Evolutionary conservation across 2,113 vertebrate genomes (phyloP).

Genomic region (Macrotus californicus): DNA sequence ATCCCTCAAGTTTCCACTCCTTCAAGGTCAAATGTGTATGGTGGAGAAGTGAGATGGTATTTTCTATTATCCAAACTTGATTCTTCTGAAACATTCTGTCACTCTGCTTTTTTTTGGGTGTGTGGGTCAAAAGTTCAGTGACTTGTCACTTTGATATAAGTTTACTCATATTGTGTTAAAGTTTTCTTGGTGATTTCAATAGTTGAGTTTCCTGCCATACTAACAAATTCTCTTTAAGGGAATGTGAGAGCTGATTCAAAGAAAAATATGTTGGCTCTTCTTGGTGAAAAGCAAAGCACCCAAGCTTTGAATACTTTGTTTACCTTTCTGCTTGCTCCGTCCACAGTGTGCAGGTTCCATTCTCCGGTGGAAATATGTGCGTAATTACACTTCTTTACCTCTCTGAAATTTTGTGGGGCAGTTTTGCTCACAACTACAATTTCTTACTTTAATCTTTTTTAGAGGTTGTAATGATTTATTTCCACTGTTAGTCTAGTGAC

Average conservation of each 20-base stretch:
- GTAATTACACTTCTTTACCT: background rate
- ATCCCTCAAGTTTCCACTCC: too few relatives aligned
- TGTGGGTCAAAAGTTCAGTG: constrained; percentile 13
- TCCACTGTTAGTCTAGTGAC: background rate
- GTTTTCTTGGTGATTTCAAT: constrained; percentile 32
- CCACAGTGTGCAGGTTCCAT: background rate
- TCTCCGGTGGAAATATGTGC: constrained; percentile 40
- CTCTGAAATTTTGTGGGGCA: background rate
- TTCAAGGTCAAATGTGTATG: background rate
- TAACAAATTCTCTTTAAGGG: constrained; percentile 33
- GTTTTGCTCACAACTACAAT: background rate
- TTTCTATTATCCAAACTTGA: constrained; percentile 4
- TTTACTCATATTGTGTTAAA: constrained; percentile 22
- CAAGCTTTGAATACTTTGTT: background rate
- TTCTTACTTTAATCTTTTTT: background rate
- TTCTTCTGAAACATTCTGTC: constrained; percentile 30
- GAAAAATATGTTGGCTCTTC: background rate
- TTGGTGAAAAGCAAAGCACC: constrained; percentile 1
- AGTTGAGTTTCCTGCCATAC: constrained; percentile 25
- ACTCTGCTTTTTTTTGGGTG: background rate
- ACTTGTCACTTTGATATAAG: constrained; percentile 8
- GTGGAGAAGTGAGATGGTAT: background rate
- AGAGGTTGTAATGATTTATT: background rate
- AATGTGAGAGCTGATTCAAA: constrained; percentile 28
- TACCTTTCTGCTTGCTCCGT: background rate